Percentiles rank a stretch among this genome's conserved stretches.
phyloP scores from a whole-genome alignment of 2,888 invertebrate species.

The Emmelina monodactyla region DNA sequence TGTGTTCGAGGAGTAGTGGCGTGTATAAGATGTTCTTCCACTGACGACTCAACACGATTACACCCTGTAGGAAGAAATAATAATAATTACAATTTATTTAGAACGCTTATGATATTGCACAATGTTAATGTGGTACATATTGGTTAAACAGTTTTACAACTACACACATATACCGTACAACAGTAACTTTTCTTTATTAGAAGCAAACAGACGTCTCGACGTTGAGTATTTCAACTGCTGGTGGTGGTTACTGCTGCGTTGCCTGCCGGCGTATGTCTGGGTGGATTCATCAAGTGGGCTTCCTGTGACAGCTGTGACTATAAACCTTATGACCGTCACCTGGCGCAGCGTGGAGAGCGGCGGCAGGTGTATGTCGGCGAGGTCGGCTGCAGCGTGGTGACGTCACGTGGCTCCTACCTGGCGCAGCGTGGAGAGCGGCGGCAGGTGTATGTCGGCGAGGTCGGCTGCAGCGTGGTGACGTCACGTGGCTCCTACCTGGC shows the following conservation, averaged over 20 bases:
- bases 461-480: background rate
- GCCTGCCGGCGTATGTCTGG: background rate
- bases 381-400: background rate
- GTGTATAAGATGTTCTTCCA: slow-evolving; percentile 97
- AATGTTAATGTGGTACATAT: too few species aligned
- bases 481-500: background rate
- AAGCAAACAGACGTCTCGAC: too few species aligned
- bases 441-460: background rate
- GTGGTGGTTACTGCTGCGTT: too few species aligned
- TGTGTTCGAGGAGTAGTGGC: slow-evolving; percentile 87
- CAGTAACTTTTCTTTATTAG: too few species aligned
- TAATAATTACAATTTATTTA: too few species aligned
- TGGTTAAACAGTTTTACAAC: too few species aligned
- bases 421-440: background rate
- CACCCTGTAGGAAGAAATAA: slow-evolving; percentile 76
- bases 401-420: background rate
- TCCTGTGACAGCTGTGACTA: too few species aligned
- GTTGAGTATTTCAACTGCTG: too few species aligned
- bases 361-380: background rate
- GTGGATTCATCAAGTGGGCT: too few species aligned
- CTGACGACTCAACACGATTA: slow-evolving; percentile 94
- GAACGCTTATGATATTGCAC: too few species aligned
- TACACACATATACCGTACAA: too few species aligned
- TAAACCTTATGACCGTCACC: too few species aligned
- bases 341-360: background rate